Conservation (phyloP, 2,797 vertebrate genomes). For the Bryconaethiops microstoma region DNA sequence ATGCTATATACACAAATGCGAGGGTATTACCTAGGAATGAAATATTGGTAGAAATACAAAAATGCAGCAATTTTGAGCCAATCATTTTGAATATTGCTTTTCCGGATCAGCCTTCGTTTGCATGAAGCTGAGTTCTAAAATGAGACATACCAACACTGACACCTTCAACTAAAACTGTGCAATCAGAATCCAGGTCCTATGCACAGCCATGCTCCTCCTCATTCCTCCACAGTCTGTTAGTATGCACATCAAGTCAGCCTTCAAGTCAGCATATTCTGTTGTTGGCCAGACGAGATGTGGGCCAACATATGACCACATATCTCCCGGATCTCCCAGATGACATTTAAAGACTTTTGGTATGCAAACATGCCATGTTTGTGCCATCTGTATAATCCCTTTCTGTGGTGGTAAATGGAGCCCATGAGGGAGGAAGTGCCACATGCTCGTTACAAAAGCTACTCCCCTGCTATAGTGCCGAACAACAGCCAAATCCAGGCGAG, state of each 20-base stretch:
- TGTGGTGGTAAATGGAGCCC: constrained; percentile 51
- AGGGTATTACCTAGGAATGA: too few relatives aligned
- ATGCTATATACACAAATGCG: too few relatives aligned
- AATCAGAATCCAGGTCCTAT: not conserved
- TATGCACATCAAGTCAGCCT: constrained; percentile 15
- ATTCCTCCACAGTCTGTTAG: constrained; percentile 20
- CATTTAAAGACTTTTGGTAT: constrained; percentile 56
- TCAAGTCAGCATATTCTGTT: constrained; percentile 23
- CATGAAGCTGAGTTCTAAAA: too few relatives aligned
- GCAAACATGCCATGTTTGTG: constrained; percentile 55
- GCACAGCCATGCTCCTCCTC: not conserved
- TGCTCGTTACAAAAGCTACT: constrained; percentile 49
- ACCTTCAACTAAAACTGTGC: not conserved
- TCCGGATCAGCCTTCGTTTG: too few relatives aligned
- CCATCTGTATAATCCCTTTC: constrained; percentile 59
- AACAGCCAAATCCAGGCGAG: constrained; percentile 31
- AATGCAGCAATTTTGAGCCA: too few relatives aligned
- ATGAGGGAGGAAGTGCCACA: constrained; percentile 50
- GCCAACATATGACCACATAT: constrained; percentile 41
- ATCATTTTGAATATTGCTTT: too few relatives aligned
- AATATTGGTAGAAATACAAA: too few relatives aligned
- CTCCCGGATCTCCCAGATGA: constrained; percentile 53
- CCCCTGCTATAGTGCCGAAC: constrained; percentile 16
- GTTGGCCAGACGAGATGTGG: constrained; percentile 31
- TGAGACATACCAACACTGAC: not conserved